Percentiles rank a stretch among this genome's conserved stretches.
These are phyloP conservation scores for Arremon aurantiirostris DNA, from an alignment of 2,797 vertebrate species.

Conservation along the genomic window DNA sequence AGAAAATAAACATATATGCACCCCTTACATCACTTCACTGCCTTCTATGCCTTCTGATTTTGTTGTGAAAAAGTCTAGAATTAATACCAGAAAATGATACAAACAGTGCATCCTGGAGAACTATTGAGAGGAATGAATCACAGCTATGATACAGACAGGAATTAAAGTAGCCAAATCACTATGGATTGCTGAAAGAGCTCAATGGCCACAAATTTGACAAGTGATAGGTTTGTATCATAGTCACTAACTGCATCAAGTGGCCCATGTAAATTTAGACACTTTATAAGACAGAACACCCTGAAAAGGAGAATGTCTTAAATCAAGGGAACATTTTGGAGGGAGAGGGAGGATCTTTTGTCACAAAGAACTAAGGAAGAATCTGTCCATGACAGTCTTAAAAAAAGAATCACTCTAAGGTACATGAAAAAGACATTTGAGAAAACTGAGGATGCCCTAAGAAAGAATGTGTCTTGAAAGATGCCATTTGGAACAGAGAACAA, in stretches of 20 bases:
- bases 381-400: not conserved
- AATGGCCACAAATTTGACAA: not conserved
- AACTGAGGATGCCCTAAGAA: not conserved
- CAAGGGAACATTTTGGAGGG: not conserved
- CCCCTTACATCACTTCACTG: not conserved
- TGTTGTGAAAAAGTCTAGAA: not conserved
- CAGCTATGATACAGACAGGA: not conserved
- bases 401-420: not conserved
- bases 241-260: not conserved
- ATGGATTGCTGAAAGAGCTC: not conserved
- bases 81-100: not conserved
- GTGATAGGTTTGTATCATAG: not conserved
- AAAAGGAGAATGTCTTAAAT: not conserved
- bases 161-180: not conserved
- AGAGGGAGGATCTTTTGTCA: not conserved
- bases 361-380: not conserved
- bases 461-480: not conserved
- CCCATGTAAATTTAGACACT: not conserved
- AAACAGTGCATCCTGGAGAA: not conserved
- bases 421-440: not conserved
- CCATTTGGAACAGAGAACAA: not conserved
- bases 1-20: not conserved
- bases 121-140: not conserved
- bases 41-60: not conserved
- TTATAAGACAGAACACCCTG: not conserved